These are phyloP conservation scores for Globodera ellingtonae DNA, from an alignment of 1,140 invertebrate genomes.

Conservation along the genomic window DNA sequence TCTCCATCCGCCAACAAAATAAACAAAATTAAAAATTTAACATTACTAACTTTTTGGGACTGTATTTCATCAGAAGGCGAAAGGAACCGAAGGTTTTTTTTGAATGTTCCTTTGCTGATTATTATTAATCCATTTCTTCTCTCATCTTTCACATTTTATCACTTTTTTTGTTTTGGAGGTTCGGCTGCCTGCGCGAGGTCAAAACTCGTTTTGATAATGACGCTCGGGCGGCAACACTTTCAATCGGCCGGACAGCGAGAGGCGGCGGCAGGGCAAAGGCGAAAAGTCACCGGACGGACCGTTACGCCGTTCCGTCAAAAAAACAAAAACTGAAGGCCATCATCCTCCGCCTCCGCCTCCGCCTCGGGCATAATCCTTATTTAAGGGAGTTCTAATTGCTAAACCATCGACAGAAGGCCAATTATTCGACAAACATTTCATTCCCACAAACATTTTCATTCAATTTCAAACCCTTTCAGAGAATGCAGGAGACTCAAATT, in stretches of 20 bases:
- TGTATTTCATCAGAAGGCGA: too few relatives aligned
- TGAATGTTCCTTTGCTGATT: too few relatives aligned
- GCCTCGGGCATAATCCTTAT: neutral
- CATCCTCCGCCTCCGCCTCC: too few relatives aligned
- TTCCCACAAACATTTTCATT: neutral
- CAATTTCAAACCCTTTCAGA: slow-evolving; percentile 11
- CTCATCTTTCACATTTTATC: neutral
- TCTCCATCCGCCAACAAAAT: too few relatives aligned
- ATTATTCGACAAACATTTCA: neutral
- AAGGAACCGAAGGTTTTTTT: too few relatives aligned
- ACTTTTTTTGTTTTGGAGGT: neutral
- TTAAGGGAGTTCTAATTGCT: neutral
- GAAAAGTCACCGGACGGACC: neutral
- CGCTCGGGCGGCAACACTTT: neutral
- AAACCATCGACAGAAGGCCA: neutral
- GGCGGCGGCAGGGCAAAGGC: neutral
- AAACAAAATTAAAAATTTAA: too few relatives aligned
- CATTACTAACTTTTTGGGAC: too few relatives aligned
- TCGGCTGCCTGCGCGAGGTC: neutral
- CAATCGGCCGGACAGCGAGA: too few relatives aligned
- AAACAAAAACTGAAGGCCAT: neutral
- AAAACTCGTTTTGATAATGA: neutral
- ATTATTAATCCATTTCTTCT: neutral
- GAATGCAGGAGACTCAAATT: slow-evolving; percentile 41
- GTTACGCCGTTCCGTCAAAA: neutral